Evolutionary conservation across 2,888 invertebrate genomes (phyloP).

Genomic region (Tetranychus truncatus): DNA sequence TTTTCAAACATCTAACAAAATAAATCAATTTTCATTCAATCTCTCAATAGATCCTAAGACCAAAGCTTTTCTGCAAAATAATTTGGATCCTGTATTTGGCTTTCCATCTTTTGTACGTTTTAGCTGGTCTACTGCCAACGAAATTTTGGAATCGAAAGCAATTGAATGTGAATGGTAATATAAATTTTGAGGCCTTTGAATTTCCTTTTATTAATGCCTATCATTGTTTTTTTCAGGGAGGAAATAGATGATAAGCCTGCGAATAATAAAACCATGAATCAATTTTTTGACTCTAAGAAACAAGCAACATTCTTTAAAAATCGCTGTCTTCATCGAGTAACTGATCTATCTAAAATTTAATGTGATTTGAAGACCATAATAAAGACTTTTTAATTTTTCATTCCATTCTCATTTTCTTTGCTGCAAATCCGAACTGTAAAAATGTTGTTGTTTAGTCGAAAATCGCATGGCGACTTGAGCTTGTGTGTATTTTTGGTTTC

Average conservation of each 20-base stretch:
- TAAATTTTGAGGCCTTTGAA: not conserved
- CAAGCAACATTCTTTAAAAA: not conserved
- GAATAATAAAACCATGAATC: not conserved
- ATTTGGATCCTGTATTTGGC: constrained; percentile 77
- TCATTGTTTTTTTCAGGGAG: not conserved
- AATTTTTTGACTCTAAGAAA: not conserved
- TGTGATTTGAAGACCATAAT: no score
- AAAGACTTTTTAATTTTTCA: no score
- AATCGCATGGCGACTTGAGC: no score
- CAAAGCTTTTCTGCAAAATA: constrained; percentile 63
- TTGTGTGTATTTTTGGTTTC: no score
- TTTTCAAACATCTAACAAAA: not conserved
- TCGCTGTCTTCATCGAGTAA: not conserved
- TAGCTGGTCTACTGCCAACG: constrained; percentile 88
- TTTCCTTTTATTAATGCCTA: not conserved
- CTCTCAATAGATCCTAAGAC: constrained; percentile 61
- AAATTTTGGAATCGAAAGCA: constrained; percentile 54
- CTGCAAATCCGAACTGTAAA: no score
- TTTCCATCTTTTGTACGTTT: constrained; percentile 82
- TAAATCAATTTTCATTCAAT: constrained; percentile 17
- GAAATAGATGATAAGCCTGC: not conserved
- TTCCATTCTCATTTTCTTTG: no score
- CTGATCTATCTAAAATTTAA: not conserved
- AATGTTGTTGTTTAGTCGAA: no score
- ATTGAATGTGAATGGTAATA: constrained; percentile 30